A percentile compares a stretch with the other conserved stretches of the same genome.
phyloP scores from a whole-genome alignment of 2,797 vertebrate species.

The Epinephelus malabaricus region DNA sequence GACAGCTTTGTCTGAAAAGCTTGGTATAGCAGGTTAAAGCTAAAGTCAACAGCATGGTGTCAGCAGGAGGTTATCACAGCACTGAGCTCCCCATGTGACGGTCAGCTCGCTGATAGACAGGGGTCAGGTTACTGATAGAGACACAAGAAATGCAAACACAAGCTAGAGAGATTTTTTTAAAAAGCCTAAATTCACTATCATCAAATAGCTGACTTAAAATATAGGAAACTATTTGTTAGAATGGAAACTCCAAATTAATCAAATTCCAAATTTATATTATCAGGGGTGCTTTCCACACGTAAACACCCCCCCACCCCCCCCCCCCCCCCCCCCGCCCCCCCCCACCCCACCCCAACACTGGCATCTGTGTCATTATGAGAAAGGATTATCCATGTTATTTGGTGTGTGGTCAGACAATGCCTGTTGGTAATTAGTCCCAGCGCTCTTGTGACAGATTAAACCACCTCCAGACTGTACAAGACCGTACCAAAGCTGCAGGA shows the following conservation, averaged over 20 bases:
- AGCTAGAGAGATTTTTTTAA: not conserved
- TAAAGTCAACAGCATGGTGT: slow-evolving; percentile 73
- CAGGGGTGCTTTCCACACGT: not conserved
- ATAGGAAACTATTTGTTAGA: not conserved
- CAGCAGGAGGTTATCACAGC: slow-evolving; percentile 76
- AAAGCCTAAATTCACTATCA: not conserved
- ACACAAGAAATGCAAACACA: slow-evolving; percentile 56
- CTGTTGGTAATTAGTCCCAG: slow-evolving; percentile 69
- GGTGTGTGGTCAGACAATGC: slow-evolving; percentile 63
- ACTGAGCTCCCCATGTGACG: slow-evolving; percentile 24
- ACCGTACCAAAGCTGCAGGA: slow-evolving; percentile 63
- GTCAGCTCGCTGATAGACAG: slow-evolving; percentile 49
- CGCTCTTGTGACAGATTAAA: slow-evolving; percentile 71
- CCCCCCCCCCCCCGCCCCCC: not conserved
- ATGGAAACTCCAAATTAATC: slow-evolving; percentile 4
- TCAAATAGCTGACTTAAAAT: not conserved
- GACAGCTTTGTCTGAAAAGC: slow-evolving; percentile 43
- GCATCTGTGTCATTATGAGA: slow-evolving; percentile 33
- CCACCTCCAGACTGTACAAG: slow-evolving; percentile 66
- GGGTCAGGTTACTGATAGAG: slow-evolving; percentile 61
- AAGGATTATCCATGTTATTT: slow-evolving; percentile 62
- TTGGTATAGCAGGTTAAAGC: slow-evolving; percentile 56
- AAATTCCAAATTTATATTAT: not conserved
- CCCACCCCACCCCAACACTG: not conserved
- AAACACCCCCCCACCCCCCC: not conserved